Evolutionary conservation across 2,888 invertebrate species (phyloP).

Genomic region (Timandra comae): DNA sequence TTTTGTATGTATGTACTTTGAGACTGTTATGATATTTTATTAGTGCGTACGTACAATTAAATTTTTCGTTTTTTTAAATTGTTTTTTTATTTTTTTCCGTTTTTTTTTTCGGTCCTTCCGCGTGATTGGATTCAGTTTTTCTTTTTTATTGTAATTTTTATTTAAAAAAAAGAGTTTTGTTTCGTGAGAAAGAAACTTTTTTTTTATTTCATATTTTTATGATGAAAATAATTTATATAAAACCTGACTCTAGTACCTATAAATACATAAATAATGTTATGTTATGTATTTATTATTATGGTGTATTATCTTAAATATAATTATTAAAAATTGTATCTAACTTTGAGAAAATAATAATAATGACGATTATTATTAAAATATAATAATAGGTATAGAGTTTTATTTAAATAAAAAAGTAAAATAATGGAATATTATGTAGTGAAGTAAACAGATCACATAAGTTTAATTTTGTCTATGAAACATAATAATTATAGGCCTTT

Average conservation of each 20-base stretch:
- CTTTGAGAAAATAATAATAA: slow-evolving; percentile 67
- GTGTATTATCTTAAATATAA: slow-evolving; percentile 43
- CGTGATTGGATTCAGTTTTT: too few species aligned
- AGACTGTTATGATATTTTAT: slow-evolving; percentile 74
- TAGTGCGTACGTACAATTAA: slow-evolving; percentile 72
- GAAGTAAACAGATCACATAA: slow-evolving; percentile 57
- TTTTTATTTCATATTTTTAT: slow-evolving; percentile 15
- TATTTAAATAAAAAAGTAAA: slow-evolving; percentile 62
- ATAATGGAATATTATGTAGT: slow-evolving; percentile 70
- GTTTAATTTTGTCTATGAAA: slow-evolving; percentile 46
- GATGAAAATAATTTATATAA: slow-evolving; percentile 29
- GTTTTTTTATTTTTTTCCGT: too few species aligned
- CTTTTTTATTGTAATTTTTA: slow-evolving; percentile 26
- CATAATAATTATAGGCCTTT: slow-evolving; percentile 41
- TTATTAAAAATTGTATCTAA: slow-evolving; percentile 71
- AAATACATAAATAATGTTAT: slow-evolving; percentile 31
- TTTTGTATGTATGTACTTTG: slow-evolving; percentile 75
- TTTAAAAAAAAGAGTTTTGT: too few species aligned
- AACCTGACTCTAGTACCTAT: slow-evolving; percentile 32
- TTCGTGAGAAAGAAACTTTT: too few species aligned
- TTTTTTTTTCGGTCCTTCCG: too few species aligned
- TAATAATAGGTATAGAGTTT: slow-evolving; percentile 75
- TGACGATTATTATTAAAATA: slow-evolving; percentile 67
- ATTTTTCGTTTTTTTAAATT: too few species aligned
- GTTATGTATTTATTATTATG: slow-evolving; percentile 50